phyloP scores from a whole-genome alignment of 2,797 vertebrate species.

The Rhinoraja longicauda region DNA sequence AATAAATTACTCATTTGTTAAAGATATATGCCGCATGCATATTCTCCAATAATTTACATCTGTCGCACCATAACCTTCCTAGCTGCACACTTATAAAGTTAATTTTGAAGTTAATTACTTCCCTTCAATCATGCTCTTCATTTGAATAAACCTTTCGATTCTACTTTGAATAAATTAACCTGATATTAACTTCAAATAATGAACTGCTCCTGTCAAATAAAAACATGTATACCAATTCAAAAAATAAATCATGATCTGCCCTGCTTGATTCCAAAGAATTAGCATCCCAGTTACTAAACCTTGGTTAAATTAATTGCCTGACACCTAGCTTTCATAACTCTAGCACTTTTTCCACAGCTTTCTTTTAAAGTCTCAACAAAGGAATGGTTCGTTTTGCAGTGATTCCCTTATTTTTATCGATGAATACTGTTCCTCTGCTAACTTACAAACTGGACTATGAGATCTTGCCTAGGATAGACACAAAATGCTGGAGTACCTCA shows the following conservation, averaged over 20 bases:
- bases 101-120: neutral
- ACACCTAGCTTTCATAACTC: neutral
- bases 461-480: neutral
- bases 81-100: neutral
- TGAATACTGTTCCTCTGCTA: neutral
- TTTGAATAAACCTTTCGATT: neutral
- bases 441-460: neutral
- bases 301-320: neutral
- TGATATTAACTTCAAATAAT: neutral
- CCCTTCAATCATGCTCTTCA: neutral
- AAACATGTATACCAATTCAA: neutral
- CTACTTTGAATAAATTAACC: neutral
- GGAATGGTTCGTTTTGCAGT: neutral
- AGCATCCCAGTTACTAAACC: neutral
- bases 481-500: too few relatives aligned
- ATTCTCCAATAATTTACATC: neutral
- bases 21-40: neutral
- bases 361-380: neutral
- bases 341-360: neutral
- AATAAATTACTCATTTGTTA: neutral
- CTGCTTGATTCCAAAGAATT: neutral
- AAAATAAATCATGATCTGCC: neutral
- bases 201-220: too few relatives aligned
- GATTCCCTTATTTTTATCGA: neutral
- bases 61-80: neutral